Evolutionary conservation across 2,113 vertebrate genomes (phyloP).

Genomic region (Oceanites oceanicus): DNA sequence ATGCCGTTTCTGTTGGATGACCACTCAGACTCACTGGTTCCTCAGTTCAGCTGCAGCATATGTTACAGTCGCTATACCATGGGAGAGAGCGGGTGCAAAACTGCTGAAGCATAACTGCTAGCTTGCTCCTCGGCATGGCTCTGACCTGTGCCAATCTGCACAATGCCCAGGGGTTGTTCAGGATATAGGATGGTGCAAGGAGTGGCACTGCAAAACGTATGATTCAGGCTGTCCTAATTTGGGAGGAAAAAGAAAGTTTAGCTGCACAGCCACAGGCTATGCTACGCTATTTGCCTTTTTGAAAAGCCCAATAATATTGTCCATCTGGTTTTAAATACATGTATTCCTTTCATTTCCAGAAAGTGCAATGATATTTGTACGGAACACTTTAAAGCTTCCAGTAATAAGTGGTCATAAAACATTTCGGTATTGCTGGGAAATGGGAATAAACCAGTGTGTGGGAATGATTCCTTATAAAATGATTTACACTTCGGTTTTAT

Average conservation of each 20-base stretch:
- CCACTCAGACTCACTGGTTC: background rate
- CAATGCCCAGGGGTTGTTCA: background rate
- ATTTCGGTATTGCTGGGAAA: slow-evolving; percentile 5
- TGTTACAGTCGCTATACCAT: background rate
- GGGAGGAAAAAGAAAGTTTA: background rate
- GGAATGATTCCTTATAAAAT: background rate
- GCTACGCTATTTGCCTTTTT: background rate
- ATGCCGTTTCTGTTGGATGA: background rate
- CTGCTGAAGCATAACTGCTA: background rate
- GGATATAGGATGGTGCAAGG: background rate
- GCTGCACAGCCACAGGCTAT: background rate
- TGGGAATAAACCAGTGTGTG: background rate
- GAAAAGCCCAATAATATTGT: background rate
- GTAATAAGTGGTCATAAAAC: slow-evolving; percentile 2
- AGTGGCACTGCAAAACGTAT: background rate
- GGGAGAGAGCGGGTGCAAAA: background rate
- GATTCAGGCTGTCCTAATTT: background rate
- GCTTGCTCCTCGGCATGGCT: background rate
- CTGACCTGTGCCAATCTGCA: background rate
- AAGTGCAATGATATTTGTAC: background rate
- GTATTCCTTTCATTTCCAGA: background rate
- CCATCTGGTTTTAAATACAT: background rate
- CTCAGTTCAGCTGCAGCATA: background rate
- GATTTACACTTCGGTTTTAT: background rate
- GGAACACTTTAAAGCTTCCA: background rate